Evolutionary conservation across 2,797 vertebrate genomes (phyloP).

Genomic region (Nasua narica): DNA sequence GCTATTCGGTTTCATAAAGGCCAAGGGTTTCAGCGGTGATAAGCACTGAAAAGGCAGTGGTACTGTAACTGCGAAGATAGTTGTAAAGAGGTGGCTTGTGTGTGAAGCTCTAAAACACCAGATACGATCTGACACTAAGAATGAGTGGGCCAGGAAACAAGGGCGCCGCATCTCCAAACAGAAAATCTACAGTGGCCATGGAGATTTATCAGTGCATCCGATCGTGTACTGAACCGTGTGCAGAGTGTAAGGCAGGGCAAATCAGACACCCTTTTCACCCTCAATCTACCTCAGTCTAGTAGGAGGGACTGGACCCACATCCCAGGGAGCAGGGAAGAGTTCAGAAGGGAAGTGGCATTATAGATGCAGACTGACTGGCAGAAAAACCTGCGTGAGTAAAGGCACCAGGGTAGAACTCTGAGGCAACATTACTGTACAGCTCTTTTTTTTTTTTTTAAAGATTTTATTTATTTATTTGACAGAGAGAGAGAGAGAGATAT

Average conservation of each 20-base stretch:
- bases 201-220: not conserved
- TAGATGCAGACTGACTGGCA: not conserved
- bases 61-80: not conserved
- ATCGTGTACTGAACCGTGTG: not conserved
- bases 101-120: not conserved
- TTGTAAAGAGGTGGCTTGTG: not conserved
- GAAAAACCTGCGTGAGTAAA: not conserved
- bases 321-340: not conserved
- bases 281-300: not conserved
- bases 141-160: not conserved
- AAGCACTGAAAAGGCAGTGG: not conserved
- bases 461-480: too few relatives aligned
- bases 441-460: too few relatives aligned
- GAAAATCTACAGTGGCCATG: not conserved
- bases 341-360: not conserved
- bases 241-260: not conserved
- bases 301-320: not conserved
- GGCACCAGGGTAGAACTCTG: not conserved
- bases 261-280: not conserved
- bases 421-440: not conserved
- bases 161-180: not conserved
- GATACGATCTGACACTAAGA: not conserved
- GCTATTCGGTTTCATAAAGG: conserved; percentile 2
- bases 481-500: too few relatives aligned
- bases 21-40: not conserved